Evolutionary conservation across 1,140 invertebrate species (phyloP).

Genomic region (Aphis gossypii): DNA sequence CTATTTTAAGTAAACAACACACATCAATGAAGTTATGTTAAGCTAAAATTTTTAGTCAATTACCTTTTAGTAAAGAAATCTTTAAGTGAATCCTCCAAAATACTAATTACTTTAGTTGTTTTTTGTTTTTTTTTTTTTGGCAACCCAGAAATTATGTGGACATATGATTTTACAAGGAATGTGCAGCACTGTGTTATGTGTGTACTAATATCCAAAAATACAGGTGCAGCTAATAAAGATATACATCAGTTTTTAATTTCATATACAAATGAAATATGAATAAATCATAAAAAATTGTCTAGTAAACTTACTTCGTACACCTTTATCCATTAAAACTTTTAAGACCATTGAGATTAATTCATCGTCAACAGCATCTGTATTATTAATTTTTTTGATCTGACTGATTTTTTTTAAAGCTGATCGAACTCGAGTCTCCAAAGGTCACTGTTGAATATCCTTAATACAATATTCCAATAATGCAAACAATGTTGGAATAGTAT

Average conservation of each 20-base stretch:
- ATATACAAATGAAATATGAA: too few species aligned
- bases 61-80: constrained; percentile 62
- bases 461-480: constrained; percentile 73
- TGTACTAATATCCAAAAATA: constrained; percentile 74
- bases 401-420: constrained; percentile 71
- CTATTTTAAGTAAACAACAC: constrained; percentile 60
- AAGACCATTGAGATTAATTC: constrained; percentile 69
- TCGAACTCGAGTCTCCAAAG: constrained; percentile 71
- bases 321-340: constrained; percentile 71
- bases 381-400: constrained; percentile 70
- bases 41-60: background rate
- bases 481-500: constrained; percentile 73
- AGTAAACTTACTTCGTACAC: constrained; percentile 62
- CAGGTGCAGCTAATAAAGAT: constrained; percentile 67
- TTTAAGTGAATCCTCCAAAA: constrained; percentile 69
- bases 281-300: background rate
- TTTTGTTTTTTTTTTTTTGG: constrained; percentile 64
- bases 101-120: constrained; percentile 67
- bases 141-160: constrained; percentile 65
- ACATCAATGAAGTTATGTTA: background rate
- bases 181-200: constrained; percentile 72
- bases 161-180: constrained; percentile 70
- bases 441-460: constrained; percentile 73
- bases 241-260: background rate
- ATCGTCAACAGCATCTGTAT: constrained; percentile 68